Evolutionary conservation across 2,113 vertebrate species (phyloP).

Genomic region (Papio anubis): DNA sequence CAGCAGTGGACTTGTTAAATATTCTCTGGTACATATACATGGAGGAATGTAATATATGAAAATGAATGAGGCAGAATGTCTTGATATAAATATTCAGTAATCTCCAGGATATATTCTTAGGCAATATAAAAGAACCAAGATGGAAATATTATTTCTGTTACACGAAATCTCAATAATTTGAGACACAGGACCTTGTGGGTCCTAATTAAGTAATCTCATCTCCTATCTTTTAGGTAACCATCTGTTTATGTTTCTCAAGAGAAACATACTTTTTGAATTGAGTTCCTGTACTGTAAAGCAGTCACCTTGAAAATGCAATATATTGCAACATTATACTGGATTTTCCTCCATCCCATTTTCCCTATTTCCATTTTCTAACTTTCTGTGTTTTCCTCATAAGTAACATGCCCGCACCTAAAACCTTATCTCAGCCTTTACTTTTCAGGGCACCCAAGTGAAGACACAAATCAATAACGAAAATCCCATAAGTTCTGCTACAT

Average conservation of each 20-base stretch:
- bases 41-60: background rate
- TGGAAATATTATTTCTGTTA: background rate
- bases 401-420: background rate
- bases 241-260: background rate
- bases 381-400: background rate
- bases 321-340: background rate
- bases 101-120: background rate
- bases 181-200: background rate
- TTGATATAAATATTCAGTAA: background rate
- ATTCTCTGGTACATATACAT: background rate
- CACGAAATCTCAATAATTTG: background rate
- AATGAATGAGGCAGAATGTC: background rate
- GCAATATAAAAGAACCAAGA: background rate
- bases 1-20: background rate
- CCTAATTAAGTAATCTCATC: background rate
- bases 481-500: background rate
- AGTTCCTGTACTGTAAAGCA: background rate
- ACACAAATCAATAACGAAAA: background rate
- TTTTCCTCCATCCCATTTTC: background rate
- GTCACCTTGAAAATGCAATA: background rate
- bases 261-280: background rate
- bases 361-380: background rate
- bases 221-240: background rate
- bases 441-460: background rate
- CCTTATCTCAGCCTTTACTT: background rate